Evolutionary conservation across 2,113 vertebrate species (phyloP).

Genomic region (Paraplagusia blochii): DNA sequence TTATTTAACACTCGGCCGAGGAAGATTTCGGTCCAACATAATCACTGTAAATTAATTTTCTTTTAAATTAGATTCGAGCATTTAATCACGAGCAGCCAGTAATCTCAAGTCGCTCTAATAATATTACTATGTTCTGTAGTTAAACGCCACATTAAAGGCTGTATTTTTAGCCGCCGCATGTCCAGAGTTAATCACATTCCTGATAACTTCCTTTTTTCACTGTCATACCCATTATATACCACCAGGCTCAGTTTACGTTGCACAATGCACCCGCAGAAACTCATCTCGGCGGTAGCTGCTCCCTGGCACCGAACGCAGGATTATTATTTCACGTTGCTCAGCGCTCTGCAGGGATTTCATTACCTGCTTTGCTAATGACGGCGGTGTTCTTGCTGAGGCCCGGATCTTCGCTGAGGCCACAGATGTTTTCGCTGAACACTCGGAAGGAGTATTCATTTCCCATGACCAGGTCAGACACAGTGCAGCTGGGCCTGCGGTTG

Average conservation of each 20-base stretch:
- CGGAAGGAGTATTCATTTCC: constrained; percentile 89
- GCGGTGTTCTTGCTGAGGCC: constrained; percentile 85
- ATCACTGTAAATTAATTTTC: constrained; percentile 31
- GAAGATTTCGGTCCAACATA: constrained; percentile 26
- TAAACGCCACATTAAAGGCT: neutral
- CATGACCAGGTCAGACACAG: constrained; percentile 86
- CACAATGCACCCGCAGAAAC: constrained; percentile 12
- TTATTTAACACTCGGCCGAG: constrained; percentile 44
- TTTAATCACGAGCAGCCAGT: constrained; percentile 19
- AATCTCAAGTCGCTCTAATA: neutral
- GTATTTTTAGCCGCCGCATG: neutral
- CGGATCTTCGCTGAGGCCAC: constrained; percentile 80
- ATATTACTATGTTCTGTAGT: neutral
- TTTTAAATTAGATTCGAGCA: constrained; percentile 12
- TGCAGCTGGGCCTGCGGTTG: constrained; percentile 82
- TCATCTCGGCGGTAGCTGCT: constrained; percentile 14
- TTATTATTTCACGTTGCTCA: neutral
- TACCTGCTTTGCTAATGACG: constrained; percentile 82
- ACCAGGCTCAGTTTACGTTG: constrained; percentile 6
- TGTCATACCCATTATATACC: neutral
- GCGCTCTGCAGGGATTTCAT: constrained; percentile 14
- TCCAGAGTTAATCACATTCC: neutral
- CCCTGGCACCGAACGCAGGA: constrained; percentile 2
- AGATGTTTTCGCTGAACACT: constrained; percentile 84
- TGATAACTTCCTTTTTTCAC: neutral